Base-by-base conservation (phyloP, 1,140 invertebrate species). In the Zaprionus gabonicus region DNA sequence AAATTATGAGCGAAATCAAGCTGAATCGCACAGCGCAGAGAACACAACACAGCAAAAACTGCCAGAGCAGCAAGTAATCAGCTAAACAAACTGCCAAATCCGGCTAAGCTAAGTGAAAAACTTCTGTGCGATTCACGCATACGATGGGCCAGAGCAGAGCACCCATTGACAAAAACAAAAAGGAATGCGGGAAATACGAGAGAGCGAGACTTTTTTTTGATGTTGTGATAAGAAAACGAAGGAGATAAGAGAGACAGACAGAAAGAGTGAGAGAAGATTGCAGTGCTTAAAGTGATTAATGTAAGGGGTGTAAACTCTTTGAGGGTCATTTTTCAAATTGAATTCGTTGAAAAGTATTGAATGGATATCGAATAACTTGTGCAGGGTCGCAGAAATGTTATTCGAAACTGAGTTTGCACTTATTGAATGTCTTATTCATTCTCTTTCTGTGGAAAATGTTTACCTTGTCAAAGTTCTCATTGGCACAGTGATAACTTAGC, bases 51-150 rank as follows among this genome's bases (percentile, higher is more conserved):
- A 57, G 13, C 23, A 46, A 64, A 64, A 71, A 57, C 15, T 65
- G 55, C 63, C 70, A 67, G 17, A 28, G 44, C 51, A 67, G 53
- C 72, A 64, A 41, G 31, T 71, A 75, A 75, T 75, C 72, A 71
- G 34, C 66, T 70, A 57, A 74, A 74, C 66, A 70, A 74, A 70
- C 49, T 27, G 71, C 58, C 58, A 63, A 27, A 63, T 63, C 38
- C 66, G 71, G n/a, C 31, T 46, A 46, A 28, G 59, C 25, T 63
- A 70, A 75, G 59, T 64, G 67, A 56, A 63, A 69, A 63, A 75
- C 58, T 64, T 71, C 13, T 44, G n/a, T 23, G n/a, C n/a, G 7
- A 46, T 46, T 46, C 17, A n/a, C n/a, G 15, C 5, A 46, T 17
- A 60, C 57, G 9, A 60, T 62, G 38, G 57, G 4, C 25, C 6